Base-by-base conservation (phyloP, 2,888 invertebrate species). In the Cheilosia urbana region DNA sequence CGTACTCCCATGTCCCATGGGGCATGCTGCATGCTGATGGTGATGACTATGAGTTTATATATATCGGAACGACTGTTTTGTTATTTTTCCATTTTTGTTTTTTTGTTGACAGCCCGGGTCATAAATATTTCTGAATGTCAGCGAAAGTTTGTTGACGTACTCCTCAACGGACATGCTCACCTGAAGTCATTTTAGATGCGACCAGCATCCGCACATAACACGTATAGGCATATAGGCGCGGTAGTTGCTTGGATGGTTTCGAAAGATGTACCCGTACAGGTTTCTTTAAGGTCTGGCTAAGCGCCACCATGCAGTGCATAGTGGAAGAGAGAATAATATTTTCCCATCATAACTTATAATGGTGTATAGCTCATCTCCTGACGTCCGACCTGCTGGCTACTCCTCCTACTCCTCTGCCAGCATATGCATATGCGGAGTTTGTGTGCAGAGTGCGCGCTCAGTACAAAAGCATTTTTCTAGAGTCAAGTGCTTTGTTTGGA, bases 401-500 rank as follows among this genome's bases (percentile, higher is more conserved):
- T 53, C 27, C 69, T 49, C 42, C 51, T 81, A 30, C 27, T 9
- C 27, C 2, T 17, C 30, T 9, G 1, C 30, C 9, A 30, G 27
- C 27, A 27, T 27, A 4, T 2, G 5, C 0, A 30, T 40, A 17
- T 27, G 27, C 15, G 15, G 42, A 47, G 58, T 37, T 13, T 58
- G 58, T 58, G 37, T 19, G 58, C 37, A 37, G 37, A 53, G 53
- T 40, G 66, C n/a, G 81, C 77, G 81, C 69, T 77, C 11, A 77
- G 77, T 77, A 82, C 81, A 82, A 82, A 82, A 82, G 81, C 76
- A 82, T 82, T 82, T 82, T 82, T 82, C 77, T 77, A 58, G 21
- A 82, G 81, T 82, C 81, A 82, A 82, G 81, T 76, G 77, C 65
- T 71, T 82, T 82, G 81, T 77, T 82, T 82, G 81, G 71, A 71